Evolutionary conservation across 2,797 vertebrate genomes (phyloP), one percentile per base, ranked within the genome.

Genomic region (Labeo calbasu): DNA sequence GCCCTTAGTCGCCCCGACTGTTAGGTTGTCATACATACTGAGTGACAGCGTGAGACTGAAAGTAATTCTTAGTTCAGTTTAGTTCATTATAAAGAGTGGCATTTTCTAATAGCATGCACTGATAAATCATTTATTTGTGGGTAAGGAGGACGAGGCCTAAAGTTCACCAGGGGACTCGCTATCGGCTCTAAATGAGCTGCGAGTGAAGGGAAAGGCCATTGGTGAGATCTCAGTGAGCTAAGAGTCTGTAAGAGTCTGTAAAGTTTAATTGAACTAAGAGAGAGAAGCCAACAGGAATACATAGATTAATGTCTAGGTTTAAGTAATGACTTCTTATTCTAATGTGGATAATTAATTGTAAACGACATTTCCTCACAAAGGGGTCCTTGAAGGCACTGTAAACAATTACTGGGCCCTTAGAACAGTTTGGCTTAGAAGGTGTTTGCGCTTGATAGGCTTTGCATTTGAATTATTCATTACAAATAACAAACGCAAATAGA

Each of bases 51-150:
- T 53, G 68, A 88, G 80, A 84, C 91, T 85, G 89, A 84, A 89
- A 92, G 85, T 86, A 88, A 92, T 92, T 94, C 90, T 91, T 91
- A 92, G 92, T 94, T 92, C 88, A 94, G 92, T 94, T 86, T 88
- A 68, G 43, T 70, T 84, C 50, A 85, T 87, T 89, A 91, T 85
- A 90, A 89, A 93, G 93, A 95, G 77, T 93, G 93, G 84, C 93
- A 94, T 92, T 90, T 92, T 87, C 92, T 95, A 96, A 96, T 94
- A 92, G 94, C 92, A 81, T 87, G 65, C 88, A 89, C 92, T 95
- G 95, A 96, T 96, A 95, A 96, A 95, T 95, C 89, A 96, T 94
- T 94, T 92, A 93, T 94, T 89, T 92, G 90, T 91, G 92, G 91
- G 89, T 93, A 92, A 95, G 95, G 92, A 92, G 85, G 25, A 83